Evolutionary conservation across 2,888 invertebrate genomes (phyloP), one percentile per base, ranked within the genome.

Genomic region (Chelonus formosanus): DNA sequence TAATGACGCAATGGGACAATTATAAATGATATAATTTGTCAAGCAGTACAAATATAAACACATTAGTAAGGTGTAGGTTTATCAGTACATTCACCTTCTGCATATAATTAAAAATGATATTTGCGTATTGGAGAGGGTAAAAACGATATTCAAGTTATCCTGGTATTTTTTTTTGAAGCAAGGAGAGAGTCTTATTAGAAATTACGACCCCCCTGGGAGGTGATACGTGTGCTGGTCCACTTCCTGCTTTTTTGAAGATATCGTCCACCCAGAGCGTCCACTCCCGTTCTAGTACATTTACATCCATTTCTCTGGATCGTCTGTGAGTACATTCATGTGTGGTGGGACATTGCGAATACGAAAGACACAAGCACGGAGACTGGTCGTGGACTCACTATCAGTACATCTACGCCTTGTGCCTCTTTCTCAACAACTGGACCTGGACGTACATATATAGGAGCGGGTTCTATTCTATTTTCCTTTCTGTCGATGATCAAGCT

Each of bases 201-300:
- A 70, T 68, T 64, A 65, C 68, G 66, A 67, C 53, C 67, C 68
- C 68, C 65, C 69, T 67, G 47, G 45, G 45, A 61, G 44, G 43
- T 43, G 61, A 31, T 53, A 52, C 10, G 35, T 54, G 34, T 53
- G 34, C 74, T 74, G 77, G 75, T 77, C 77, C 76, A 75, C 77
- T 79, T 79, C 76, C 76, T 67, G 72, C 75, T 82, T 81, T 82
- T 82, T 82, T 80, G 75, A 79, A 76, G 76, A 78, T 77, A 71
- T 67, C 77, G 74, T 70, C 69, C 73, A 75, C 67, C 72, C 68
- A 48, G 78, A 77, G 70, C 76, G 73, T 75, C 76, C 78, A 73
- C 71, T 76, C 74, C 75, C 78, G 73, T 77, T 78, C 76, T 74
- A 74, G n/a, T 31, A 45, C 45, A 10, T 20, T 45, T 58, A 35